Evolutionary conservation across 2,113 vertebrate genomes (phyloP), one percentile per base, ranked within the genome.

Genomic region (Oplegnathus fasciatus): DNA sequence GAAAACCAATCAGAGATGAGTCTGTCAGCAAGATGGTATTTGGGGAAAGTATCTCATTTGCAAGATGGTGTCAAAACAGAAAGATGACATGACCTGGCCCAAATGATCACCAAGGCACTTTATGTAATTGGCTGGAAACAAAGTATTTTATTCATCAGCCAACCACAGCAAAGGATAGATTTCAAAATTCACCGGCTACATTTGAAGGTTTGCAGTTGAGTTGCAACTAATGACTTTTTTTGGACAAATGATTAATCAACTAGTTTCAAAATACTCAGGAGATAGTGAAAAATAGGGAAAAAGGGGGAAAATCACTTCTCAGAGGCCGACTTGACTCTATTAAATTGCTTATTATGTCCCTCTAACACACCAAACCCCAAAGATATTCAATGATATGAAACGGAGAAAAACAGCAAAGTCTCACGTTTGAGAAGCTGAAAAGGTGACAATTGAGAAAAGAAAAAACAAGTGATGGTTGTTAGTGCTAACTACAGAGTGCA

Each of bases 1-100:
- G 46, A 83, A 66, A 84, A 55, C 60, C 67, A 76, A 77, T 72
- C 62, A 61, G 50, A 82, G 71, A 71, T 1, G 9, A 70, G 48
- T 30, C 69, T 44, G 32, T 79, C 75, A 44, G 40, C 44, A 20
- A 52, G 7, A 24, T 24, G 57, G 46, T 58, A 54, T 71, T 75
- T 64, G 4, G 74, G 32, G 46, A 42, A 86, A 74, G 44, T 24
- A 57, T 78, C 75, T 90, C 2, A 32, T 87, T 78, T 86, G 80
- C 71, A 80, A 74, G 37, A 67, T 3, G 18, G 46, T 70, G 78
- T 81, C 54, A 54, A 82, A 86, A 71, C 67, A 84, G 50, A 69
- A 40, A 74, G 9, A 57, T 28, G 61, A 54, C 40, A 54, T 24
- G 37, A 40, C 66, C 28, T 34, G 5, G 61, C 50, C 20, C 32